Base-by-base conservation (phyloP, 2,113 vertebrate species). In the Hippocampus zosterae region DNA sequence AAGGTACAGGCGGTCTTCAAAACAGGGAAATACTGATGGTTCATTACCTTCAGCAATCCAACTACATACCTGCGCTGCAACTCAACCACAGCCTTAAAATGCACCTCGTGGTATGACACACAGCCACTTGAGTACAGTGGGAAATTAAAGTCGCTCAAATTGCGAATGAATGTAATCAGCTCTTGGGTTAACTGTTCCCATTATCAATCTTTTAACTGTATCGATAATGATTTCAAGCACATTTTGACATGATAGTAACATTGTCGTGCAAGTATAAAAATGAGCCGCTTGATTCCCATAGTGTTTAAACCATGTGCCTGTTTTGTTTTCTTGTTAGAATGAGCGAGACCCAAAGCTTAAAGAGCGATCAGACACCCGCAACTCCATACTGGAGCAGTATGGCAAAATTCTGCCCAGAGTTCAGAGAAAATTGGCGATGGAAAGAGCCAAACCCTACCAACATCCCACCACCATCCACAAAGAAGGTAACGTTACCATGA, bases 1-100 rank as follows among this genome's bases (percentile, higher is more conserved):
- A 93, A 81, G 91, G 89, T 63, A 93, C 72, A 16, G 87, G 93
- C 19, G 94, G 90, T 76, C 88, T 94, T 69, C 92, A 93, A 77
- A 98, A 96, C 87, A 86, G 90, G 12, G 96, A 98, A 79, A 92
- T 95, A 71, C 92, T 96, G 68, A 89, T 98, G 90, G 93, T 95
- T 55, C 94, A 96, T 84, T 94, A 95, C 80, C 92, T 98, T 70
- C 96, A 96, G 73, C 94, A 92, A 81, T 92, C 96, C 73, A 96
- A 95, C 87, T 97, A 96, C 65, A 92, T 96, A 40, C 92, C 95
- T 80, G 96, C 96, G 0, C 88, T 97, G 52, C 94, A 93, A 82
- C 79, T 96, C 75, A 97, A 97, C 91, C 94, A 94, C 11, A 92
- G 89, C 52, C 86, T 98, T 68, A 95, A 94, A 75, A 79, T 88